A percentile compares a stretch with the other conserved stretches of the same genome.
phyloP scores from a whole-genome alignment of 2,888 invertebrate species.

The Carpatolechia fugitivella region DNA sequence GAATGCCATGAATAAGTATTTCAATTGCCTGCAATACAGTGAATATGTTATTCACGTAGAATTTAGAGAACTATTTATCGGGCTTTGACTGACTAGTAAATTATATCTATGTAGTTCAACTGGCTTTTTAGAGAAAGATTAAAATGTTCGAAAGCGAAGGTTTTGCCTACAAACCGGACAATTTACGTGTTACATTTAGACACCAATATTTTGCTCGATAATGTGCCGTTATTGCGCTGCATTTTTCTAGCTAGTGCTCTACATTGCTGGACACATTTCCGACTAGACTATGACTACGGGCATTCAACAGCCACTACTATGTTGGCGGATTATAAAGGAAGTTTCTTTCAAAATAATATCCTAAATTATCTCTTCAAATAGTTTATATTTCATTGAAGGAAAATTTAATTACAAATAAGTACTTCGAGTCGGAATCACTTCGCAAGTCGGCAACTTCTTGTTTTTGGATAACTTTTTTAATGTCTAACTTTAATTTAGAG shows the following conservation, averaged over 20 bases:
- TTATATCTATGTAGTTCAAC: not conserved
- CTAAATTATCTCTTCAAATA: not conserved
- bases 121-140: conserved; percentile 1
- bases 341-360: conserved; percentile 13
- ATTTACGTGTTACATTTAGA: not conserved
- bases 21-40: conserved; percentile 14
- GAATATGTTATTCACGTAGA: not conserved
- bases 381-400: not conserved
- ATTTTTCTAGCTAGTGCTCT: not conserved
- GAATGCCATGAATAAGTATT: not conserved
- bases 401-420: not conserved
- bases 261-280: not conserved
- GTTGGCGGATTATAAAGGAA: conserved; percentile 11
- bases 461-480: not conserved
- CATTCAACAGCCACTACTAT: not conserved
- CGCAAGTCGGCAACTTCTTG: not conserved
- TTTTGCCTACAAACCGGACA: not conserved
- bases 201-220: not conserved
- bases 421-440: not conserved
- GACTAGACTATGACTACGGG: conserved; percentile 9
- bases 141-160: not conserved
- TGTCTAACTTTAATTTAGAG: not conserved
- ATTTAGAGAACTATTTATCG: conserved; percentile 13
- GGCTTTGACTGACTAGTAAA: conserved; percentile 21
- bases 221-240: not conserved